A percentile compares a stretch with the other conserved stretches of the same genome.
Conservation (phyloP, 1,140 invertebrate species). For the Ericerus pela region DNA sequence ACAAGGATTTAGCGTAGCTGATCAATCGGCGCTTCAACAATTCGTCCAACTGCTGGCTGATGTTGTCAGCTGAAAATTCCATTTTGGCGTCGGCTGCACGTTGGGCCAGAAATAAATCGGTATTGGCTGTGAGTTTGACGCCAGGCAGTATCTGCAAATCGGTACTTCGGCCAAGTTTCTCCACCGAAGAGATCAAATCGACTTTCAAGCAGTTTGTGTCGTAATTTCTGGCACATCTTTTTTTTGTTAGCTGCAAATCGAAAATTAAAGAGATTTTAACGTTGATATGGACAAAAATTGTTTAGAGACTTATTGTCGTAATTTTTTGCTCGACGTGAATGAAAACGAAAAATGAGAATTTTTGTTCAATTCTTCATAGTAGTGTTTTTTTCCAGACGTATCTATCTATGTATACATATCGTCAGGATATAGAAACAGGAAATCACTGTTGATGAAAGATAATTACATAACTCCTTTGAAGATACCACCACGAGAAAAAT, state of each 20-base stretch:
- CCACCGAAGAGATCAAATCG: neutral
- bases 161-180: neutral
- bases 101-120: neutral
- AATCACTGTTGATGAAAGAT: too few relatives aligned
- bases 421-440: too few relatives aligned
- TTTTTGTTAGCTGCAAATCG: neutral
- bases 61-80: constrained; percentile 2
- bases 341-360: too few relatives aligned
- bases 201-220: constrained; percentile 4
- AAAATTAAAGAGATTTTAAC: too few relatives aligned
- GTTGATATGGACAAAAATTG: too few relatives aligned
- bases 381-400: too few relatives aligned
- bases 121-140: neutral
- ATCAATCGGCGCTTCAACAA: neutral
- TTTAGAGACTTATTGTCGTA: too few relatives aligned
- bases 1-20: constrained; percentile 1
- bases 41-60: neutral
- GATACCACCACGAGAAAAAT: too few relatives aligned
- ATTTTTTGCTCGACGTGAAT: too few relatives aligned
- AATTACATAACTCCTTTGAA: too few relatives aligned
- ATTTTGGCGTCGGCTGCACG: neutral
- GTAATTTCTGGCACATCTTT: neutral
- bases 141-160: neutral
- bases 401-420: too few relatives aligned
- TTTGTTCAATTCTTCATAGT: too few relatives aligned